Evolutionary conservation across 1,140 invertebrate species (phyloP), one percentile per base, ranked within the genome.

Genomic region (Leptopilina boulardi): DNA sequence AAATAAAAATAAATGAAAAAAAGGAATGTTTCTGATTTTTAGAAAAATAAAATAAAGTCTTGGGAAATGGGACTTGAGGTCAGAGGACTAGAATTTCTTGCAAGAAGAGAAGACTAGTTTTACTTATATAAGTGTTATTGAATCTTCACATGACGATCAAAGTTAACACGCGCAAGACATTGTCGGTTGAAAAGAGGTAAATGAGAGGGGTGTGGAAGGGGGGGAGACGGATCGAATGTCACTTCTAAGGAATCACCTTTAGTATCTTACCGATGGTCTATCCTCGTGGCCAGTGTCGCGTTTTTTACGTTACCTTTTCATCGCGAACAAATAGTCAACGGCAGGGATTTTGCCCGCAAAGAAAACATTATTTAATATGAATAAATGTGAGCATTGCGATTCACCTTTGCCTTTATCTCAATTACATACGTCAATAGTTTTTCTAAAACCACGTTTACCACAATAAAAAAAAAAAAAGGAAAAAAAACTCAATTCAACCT

Each of bases 211-310:
- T n/a, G 30, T 6, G 2, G 2, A 34, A 6, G 34, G 5, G 34
- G 9, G 8, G 78, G 51, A 74, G 23, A 80, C 78, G 77, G 75
- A 78, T 81, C 75, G 75, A 71, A 78, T 79, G 84, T 86, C 88
- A 89, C 82, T 91, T 87, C 79, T 91, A 91, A 81, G 89, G 89
- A 86, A 89, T 91, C 89, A 81, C 30, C 82, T 79, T 85, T 82
- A 89, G 85, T 87, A 77, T 73, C 73, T 84, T 80, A 75, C 84
- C 78, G 80, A 79, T 84, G 84, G 84, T 88, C 82, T 73, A 77
- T 76, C 84, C 70, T 76, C 77, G 80, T 84, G 78, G 21, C 80
- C 83, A 82, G 77, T 44, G 78, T 76, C 83, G 73, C 73, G 85
- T 77, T 87, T 84, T 77, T 76, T n/a, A n/a, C n/a, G 83, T 75